Conservation (phyloP, 2,113 vertebrate genomes). For the Larimichthys crocea region DNA sequence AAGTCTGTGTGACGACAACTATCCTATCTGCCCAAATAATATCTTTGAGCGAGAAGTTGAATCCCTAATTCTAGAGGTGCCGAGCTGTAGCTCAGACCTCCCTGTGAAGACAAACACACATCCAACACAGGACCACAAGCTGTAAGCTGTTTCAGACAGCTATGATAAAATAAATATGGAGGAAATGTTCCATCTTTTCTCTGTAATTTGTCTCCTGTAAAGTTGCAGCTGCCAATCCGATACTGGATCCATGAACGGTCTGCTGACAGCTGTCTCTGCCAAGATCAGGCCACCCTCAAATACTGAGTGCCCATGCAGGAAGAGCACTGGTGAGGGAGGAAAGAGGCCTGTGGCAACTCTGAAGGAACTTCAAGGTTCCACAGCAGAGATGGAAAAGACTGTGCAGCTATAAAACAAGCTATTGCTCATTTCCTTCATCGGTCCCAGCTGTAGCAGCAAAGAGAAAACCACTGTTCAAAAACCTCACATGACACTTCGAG, state of each 20-base stretch:
- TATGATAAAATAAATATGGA: neutral
- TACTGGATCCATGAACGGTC: slow-evolving; percentile 10
- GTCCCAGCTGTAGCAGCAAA: slow-evolving; percentile 23
- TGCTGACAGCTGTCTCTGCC: slow-evolving; percentile 30
- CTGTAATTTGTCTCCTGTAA: slow-evolving; percentile 8
- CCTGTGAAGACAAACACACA: neutral
- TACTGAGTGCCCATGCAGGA: slow-evolving; percentile 4
- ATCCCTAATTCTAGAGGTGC: slow-evolving; percentile 6
- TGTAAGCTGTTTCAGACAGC: neutral
- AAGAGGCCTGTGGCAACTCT: slow-evolving; percentile 7
- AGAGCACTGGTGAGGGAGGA: neutral
- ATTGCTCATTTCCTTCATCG: slow-evolving; percentile 8
- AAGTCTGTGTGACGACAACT: neutral
- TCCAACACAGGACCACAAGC: neutral
- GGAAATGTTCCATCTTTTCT: neutral
- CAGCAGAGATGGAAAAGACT: slow-evolving; percentile 5
- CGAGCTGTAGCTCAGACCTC: neutral
- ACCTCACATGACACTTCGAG: slow-evolving; percentile 38
- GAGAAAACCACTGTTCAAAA: slow-evolving; percentile 36
- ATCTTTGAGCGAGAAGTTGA: slow-evolving; percentile 20
- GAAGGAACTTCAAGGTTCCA: slow-evolving; percentile 1
- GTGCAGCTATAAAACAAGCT: neutral
- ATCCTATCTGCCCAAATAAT: neutral
- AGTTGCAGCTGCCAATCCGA: slow-evolving; percentile 29
- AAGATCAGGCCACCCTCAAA: slow-evolving; percentile 12